Percentiles rank a stretch among this genome's conserved stretches.
phyloP scores from a whole-genome alignment of 2,888 invertebrate genomes.

The Habrosyne pyritoides region DNA sequence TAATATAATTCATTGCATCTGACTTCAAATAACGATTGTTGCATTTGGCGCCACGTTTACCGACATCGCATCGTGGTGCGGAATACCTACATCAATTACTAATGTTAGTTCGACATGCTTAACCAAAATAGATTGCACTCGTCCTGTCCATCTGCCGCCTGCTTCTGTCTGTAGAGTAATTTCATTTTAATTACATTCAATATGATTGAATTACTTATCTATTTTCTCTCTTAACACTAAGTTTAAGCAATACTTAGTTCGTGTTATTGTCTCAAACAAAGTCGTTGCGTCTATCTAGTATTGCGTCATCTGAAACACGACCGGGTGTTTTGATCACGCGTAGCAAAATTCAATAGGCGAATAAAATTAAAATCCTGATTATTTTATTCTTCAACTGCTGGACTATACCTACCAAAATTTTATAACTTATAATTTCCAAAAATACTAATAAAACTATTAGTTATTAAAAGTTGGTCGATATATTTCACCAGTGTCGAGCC shows the following conservation, averaged over 20 bases:
- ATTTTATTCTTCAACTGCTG: conserved; percentile 1
- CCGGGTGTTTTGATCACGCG: conserved; percentile 32
- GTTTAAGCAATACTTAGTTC: neutral
- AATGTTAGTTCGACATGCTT: conserved; percentile 25
- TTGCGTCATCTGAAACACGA: conserved; percentile 32
- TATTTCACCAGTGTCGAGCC: neutral
- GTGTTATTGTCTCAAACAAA: conserved; percentile 26
- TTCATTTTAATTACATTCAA: conserved; percentile 20
- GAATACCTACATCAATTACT: conserved; percentile 17
- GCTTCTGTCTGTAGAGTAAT: conserved; percentile 13
- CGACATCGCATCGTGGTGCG: neutral
- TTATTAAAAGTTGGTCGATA: no score
- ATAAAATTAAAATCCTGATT: conserved; percentile 19
- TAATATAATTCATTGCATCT: conserved; percentile 18
- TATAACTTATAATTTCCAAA: neutral
- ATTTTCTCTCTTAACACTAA: neutral
- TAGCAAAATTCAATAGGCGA: conserved; percentile 27
- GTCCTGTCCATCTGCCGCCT: conserved; percentile 26
- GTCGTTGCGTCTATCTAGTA: conserved; percentile 22
- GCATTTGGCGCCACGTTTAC: conserved; percentile 8
- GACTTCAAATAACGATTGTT: conserved; percentile 10
- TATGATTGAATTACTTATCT: no score
- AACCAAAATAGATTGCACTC: conserved; percentile 48
- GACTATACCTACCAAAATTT: neutral
- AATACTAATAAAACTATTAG: no score